Evolutionary conservation across 2,888 invertebrate species (phyloP), one percentile per base, ranked within the genome.

Genomic region (Sisyra terminalis): DNA sequence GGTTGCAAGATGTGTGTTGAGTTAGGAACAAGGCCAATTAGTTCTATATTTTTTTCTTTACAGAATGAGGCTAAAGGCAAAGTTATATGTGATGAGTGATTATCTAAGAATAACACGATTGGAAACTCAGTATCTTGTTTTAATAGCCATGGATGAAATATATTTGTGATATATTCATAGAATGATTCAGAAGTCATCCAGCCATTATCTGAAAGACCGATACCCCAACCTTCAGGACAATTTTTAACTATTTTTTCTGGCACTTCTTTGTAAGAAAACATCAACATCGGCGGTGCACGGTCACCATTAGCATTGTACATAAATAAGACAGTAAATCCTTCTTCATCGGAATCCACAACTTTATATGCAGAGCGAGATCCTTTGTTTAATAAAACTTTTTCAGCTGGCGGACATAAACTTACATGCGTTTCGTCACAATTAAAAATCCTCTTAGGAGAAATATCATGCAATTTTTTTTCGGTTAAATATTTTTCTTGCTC

Each of bases 121-220:
- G 39, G 39, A 15, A 17, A 7, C 7, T 15, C 17, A 11, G 11
- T 24, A 4, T 18, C 18, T 8, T 18, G 6, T 39, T 39, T 14
- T n/a, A 6, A 7, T 7, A 39, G 16, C 17, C 17, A 39, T 18
- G 39, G 39, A 24, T 39, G 8, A 24, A 39, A 39, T 9, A 18
- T 10, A 11, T 39, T 39, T 3, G 39, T 39, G 18, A 39, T 17
- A 13, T 39, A 39, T 39, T 39, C 39, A 24, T 39, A 39, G 11
- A 39, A 39, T 7, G 39, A 18, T 39, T 39, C n/a, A 10, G 6
- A n/a, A 24, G 17, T 17, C 39, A 39, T 39, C 39, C 39, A 39
- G 3, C 39, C 39, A 17, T 10, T 13, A 3, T 39, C 39, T 24
- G 29, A 39, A 6, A 3, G 3, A 3, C 39, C 39, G 3, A 39